Evolutionary conservation across 2,797 vertebrate genomes (phyloP).

Genomic region (Urocyon cinereoargenteus): DNA sequence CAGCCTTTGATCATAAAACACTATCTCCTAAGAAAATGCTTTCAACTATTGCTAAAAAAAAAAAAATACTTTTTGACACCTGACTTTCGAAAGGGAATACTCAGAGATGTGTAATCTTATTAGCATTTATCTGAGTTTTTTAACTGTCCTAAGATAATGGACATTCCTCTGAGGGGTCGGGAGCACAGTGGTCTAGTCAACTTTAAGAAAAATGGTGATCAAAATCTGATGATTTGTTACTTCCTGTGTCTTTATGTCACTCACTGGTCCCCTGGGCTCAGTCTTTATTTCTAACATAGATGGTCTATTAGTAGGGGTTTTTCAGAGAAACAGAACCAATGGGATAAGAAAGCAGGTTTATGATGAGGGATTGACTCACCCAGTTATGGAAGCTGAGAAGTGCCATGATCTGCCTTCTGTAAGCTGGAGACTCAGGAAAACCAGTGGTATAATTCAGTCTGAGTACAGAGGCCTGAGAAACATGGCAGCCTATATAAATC

Average conservation of each 20-base stretch:
- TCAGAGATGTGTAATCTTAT: neutral
- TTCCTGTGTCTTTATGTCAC: neutral
- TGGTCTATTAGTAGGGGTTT: neutral
- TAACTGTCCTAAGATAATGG: constrained; percentile 32
- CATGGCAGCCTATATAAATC: neutral
- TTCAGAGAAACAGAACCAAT: neutral
- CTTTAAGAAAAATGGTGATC: neutral
- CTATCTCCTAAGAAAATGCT: constrained; percentile 67
- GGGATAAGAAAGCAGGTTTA: neutral
- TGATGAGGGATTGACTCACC: neutral
- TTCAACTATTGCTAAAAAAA: constrained; percentile 45
- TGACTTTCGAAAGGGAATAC: neutral
- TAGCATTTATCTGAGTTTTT: constrained; percentile 25
- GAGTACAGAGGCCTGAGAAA: neutral
- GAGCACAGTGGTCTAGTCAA: neutral
- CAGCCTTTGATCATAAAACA: constrained; percentile 72
- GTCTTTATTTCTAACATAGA: neutral
- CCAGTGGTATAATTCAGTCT: neutral
- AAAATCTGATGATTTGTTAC: neutral
- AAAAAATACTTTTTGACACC: constrained; percentile 44
- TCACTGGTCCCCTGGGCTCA: neutral
- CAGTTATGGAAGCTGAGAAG: neutral
- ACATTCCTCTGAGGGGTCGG: neutral
- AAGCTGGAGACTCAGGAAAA: neutral
- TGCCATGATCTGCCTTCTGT: neutral